Base-by-base conservation (phyloP, 2,797 vertebrate genomes). In the Hipposideros larvatus region DNA sequence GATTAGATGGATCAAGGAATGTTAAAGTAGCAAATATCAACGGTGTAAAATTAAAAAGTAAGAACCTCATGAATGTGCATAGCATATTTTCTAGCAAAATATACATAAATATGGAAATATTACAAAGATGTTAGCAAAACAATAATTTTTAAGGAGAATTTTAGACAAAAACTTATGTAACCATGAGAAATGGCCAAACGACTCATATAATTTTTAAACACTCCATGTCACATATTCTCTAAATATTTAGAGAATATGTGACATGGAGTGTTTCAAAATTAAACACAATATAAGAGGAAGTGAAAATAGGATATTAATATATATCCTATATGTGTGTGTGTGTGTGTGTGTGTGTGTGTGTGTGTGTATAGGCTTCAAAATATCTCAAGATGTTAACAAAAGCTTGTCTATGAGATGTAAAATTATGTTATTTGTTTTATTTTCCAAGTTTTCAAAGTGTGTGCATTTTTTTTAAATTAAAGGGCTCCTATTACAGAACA, bases 311-410 rank as follows among this genome's bases (percentile, higher is more conserved):
- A 53, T 37, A 37, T 37, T 37, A 37, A 37, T 37, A 37, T 37
- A 37, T 37, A 37, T 37, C 37, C 37, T 37, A 3, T 37, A 3
- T 37, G 37, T 37, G 37, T 37, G 37, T 37, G 37, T 37, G 37
- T 37, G 37, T 37, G 37, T 37, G 37, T 37, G 37, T 37, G 37
- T 37, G 34, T 34, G 34, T 34, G 34, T 34, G 34, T 34, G 34
- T 34, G 34, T 34, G 34, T 34, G 34, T 34, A 3, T 34, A 34
- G 34, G 34, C 34, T 34, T 80, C 28, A 74, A 91, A 92, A 55
- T 73, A 84, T 80, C 61, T 80, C 31, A 90, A 80, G 73, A n/a
- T 37, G 3, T 73, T 92, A 90, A 79, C 18, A 59, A 71, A 92
- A 61, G 3, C 1, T 74, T 90, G 14, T 28, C 22, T 26, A 9